Evolutionary conservation across 2,888 invertebrate species (phyloP), one percentile per base, ranked within the genome.

Genomic region (Macropis europaea): DNA sequence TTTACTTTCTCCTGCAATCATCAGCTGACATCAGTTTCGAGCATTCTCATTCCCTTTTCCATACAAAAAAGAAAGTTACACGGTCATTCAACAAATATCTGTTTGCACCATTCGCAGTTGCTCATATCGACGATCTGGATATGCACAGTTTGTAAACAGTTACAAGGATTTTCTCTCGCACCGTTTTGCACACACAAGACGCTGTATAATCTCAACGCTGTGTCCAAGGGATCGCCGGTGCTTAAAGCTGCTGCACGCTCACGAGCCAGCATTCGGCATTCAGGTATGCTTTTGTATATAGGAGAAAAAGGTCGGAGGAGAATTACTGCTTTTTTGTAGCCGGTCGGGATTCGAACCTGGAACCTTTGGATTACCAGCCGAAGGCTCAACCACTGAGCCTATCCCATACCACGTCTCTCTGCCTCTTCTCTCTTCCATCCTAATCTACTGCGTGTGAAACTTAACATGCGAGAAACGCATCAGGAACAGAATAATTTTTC

Each of bases 1-100:
- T 82, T 77, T 3, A 88, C 83, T 77, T 88, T 88, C 80, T 88
- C 88, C 88, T 87, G 43, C 4, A 73, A 79, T n/a, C n/a, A n/a
- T n/a, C n/a, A n/a, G n/a, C n/a, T n/a, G n/a, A n/a, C n/a, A n/a
- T n/a, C n/a, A n/a, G n/a, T n/a, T n/a, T n/a, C n/a, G n/a, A n/a
- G n/a, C n/a, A n/a, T n/a, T n/a, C n/a, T n/a, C n/a, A n/a, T n/a
- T n/a, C n/a, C n/a, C n/a, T n/a, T n/a, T n/a, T n/a, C n/a, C n/a
- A n/a, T n/a, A n/a, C n/a, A n/a, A n/a, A n/a, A n/a, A n/a, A n/a
- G n/a, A n/a, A n/a, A n/a, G n/a, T n/a, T n/a, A n/a, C n/a, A n/a
- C n/a, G n/a, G n/a, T n/a, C n/a, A n/a, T n/a, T n/a, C n/a, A n/a
- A n/a, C n/a, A n/a, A n/a, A n/a, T n/a, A n/a, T n/a, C n/a, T n/a